Base-by-base conservation (phyloP, 1,140 invertebrate genomes). In the Camponotus pennsylvanicus region DNA sequence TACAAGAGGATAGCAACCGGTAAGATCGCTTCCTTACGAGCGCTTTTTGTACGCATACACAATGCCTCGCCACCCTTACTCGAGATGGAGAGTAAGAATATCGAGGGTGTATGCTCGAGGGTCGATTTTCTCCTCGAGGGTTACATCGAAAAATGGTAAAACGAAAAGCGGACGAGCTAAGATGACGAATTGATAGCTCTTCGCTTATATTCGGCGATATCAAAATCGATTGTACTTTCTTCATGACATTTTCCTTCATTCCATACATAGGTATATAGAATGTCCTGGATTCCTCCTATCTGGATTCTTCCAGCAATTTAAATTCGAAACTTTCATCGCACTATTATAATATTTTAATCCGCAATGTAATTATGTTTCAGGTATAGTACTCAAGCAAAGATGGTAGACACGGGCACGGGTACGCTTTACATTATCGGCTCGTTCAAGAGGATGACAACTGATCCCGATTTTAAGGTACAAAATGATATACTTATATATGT, bases 371-470 rank as follows among this genome's bases (percentile, higher is more conserved):
- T 40, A 15, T 91, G 88, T 95, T 95, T 55, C 95, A 97, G 97
- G 93, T 96, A 97, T 89, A 97, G 96, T 80, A 97, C 97, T 27
- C 97, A 97, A 85, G 98, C 97, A 0, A 97, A 97, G 93, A 97
- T 98, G 97, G 95, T 97, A 52, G 97, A 97, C 91, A 97, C 97
- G 86, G 97, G 97, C 59, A 96, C 96, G 73, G 97, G 97, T 13
- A 97, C 97, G 11, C 96, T 98, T 78, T 97, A 97, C 93, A 97
- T 98, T 86, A 96, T 97, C 52, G 98, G 98, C 76, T 97, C 97
- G 18, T 98, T 98, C 94, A 98, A 98, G 91, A 96, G 97, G 90
- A 96, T 96, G 92, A 95, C 96, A 18, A 96, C 95, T 18, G 97
- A 97, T 94, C 96, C 97, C 71, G 96, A 97, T 95, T 97, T 97